Base-by-base conservation (phyloP, 2,113 vertebrate species). In the Chamaea fasciata region DNA sequence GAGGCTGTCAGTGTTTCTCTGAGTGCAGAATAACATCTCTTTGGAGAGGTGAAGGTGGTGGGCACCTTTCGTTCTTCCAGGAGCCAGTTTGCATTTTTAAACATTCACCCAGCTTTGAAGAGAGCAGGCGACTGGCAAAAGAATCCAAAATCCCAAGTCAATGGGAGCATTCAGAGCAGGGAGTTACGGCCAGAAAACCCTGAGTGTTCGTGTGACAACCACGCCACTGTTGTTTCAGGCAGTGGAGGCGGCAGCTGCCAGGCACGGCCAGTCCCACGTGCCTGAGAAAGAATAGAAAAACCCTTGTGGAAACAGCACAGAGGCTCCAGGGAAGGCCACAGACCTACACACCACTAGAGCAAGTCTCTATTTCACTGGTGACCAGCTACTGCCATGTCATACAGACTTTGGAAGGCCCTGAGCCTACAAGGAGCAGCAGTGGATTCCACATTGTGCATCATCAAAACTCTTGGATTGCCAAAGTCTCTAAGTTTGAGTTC, bases 151-250 rank as follows among this genome's bases (percentile, higher is more conserved):
- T 56, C 83, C 62, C 24, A 17, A 42, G 44, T 94, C 83, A 95
- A 68, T 41, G 37, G 62, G 67, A 64, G 57, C 83, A 93, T 95
- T 97, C 63, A 81, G 4, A 94, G 79, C 52, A 65, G 62, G 62
- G 44, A 53, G 77, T 21, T 27, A 24, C 0, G 27, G 59, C 6
- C 13, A 90, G 69, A 77, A 84, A 90, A 3, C 23, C 60, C 47
- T 0, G 13, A 62, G 79, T 42, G 76, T 4, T 2, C 6, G 8
- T 1, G 83, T 76, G 92, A 96, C 96, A 97, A 90, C 59, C 3
- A 7, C 0, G 0, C 8, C 67, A 67, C 82, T 92, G 74, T 86
- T 37, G 11, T 10, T 33, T 0, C 7, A 5, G 5, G 46, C 60
- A 12, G 44, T 4, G 57, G 13, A 50, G 80, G 89, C 5, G 33